Conservation (phyloP, 2,888 invertebrate genomes). For the Pollenia labialis region DNA sequence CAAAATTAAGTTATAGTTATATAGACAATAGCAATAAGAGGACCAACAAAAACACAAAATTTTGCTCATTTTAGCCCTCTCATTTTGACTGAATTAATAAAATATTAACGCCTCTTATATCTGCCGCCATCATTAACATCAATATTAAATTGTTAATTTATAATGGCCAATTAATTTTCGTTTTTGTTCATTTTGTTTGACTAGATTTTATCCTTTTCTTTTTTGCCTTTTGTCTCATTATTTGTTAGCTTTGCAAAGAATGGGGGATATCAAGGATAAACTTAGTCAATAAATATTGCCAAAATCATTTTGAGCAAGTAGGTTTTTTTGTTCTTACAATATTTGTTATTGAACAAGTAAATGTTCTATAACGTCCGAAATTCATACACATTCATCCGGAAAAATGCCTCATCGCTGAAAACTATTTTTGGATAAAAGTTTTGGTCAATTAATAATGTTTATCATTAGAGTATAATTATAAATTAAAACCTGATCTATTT, state of each 20-base stretch:
- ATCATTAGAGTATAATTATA: too few species aligned
- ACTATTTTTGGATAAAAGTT: too few species aligned
- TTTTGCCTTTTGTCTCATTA: background rate
- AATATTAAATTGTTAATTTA: constrained; percentile 1
- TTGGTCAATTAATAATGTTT: too few species aligned
- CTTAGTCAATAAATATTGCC: background rate
- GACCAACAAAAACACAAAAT: background rate
- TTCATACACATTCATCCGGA: too few species aligned
- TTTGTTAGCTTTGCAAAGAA: background rate
- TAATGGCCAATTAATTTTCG: constrained; percentile 32
- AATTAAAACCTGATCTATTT: too few species aligned
- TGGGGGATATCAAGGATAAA: background rate
- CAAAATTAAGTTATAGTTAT: background rate
- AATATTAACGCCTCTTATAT: background rate
- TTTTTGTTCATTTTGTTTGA: background rate
- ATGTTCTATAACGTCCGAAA: too few species aligned
- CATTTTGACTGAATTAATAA: too few species aligned
- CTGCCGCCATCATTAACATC: background rate
- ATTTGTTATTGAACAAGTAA: too few species aligned
- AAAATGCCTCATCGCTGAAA: too few species aligned
- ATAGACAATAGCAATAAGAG: background rate
- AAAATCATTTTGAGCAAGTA: background rate
- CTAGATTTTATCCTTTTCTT: background rate
- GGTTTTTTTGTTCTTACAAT: too few species aligned
- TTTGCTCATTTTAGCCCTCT: background rate